Evolutionary conservation across 2,888 invertebrate species (phyloP), one percentile per base, ranked within the genome.

Genomic region (Melangyna quadrimaculata): DNA sequence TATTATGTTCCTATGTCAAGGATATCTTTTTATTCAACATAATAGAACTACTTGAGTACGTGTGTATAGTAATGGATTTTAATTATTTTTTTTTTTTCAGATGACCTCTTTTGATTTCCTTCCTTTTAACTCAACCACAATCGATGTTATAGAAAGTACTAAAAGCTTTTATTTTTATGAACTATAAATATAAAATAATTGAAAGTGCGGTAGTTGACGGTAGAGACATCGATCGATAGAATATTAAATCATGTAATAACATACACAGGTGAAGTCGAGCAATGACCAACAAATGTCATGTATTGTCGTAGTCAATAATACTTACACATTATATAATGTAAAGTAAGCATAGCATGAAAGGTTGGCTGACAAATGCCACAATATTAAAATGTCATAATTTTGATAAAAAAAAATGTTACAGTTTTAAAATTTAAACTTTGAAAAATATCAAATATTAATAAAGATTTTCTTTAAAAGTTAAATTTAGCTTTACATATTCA

Each of bases 241-340:
- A 65, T 65, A 69, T 53, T 40, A 4, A 53, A 69, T 69, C 37
- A 4, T 14, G 12, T 53, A 53, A 59, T 59, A 59, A 59, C 35
- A 57, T 29, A 29, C 8, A 8, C 17, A 29, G 55, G 29, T 57
- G n/a, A n/a, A n/a, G n/a, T n/a, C n/a, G n/a, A 10, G 17, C 32
- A 32, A 57, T 2, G 19, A 35, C 19, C 57, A 19, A 59, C 14
- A 9, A 35, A 35, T 19, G n/a, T 22, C 19, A 35, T 7, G 19
- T 59, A 59, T 37, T 27, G n/a, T 53, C 3, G 8, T 53, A 53
- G 27, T n/a, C 7, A 51, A 51, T 24, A n/a, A n/a, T n/a, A n/a
- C n/a, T n/a, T n/a, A n/a, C n/a, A 51, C 3, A 40, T 6, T 24
- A 27, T 8, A 12, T n/a, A 14, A 14, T 3, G 0, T n/a, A n/a